Percentiles rank a stretch among this genome's conserved stretches.
Conservation (phyloP, 2,113 vertebrate genomes). For the Phainopepla nitens region DNA sequence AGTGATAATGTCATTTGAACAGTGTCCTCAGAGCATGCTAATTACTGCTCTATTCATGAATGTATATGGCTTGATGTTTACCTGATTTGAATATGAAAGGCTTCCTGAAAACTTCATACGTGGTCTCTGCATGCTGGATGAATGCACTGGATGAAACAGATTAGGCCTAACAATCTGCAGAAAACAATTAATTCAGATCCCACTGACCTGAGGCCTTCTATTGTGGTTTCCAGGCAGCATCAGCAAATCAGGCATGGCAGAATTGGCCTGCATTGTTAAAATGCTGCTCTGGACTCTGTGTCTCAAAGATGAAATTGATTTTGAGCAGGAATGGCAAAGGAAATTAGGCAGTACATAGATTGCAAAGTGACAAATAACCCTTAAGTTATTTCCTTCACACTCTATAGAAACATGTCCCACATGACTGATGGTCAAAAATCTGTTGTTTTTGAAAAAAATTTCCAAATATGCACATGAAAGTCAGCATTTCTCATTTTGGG, state of each 20-base stretch:
- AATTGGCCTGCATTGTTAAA: neutral
- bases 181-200: slow-evolving; percentile 45
- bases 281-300: neutral
- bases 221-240: neutral
- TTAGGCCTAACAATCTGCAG: slow-evolving; percentile 10
- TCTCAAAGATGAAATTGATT: neutral
- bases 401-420: neutral
- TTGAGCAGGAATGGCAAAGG: neutral
- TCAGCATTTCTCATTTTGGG: neutral
- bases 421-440: neutral
- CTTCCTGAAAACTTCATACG: neutral
- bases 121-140: neutral
- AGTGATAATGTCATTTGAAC: slow-evolving; percentile 40
- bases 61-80: slow-evolving; percentile 50
- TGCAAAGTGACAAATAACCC: neutral
- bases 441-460: neutral
- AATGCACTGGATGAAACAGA: neutral
- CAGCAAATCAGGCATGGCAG: neutral
- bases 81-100: slow-evolving; percentile 48
- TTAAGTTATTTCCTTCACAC: neutral
- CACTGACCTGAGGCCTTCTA: neutral
- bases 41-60: slow-evolving; percentile 42
- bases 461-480: neutral
- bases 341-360: neutral
- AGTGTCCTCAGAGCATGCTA: slow-evolving; percentile 46